phyloP scores from a whole-genome alignment of 2,113 vertebrate species.

The Andinoacara biseriatus region DNA sequence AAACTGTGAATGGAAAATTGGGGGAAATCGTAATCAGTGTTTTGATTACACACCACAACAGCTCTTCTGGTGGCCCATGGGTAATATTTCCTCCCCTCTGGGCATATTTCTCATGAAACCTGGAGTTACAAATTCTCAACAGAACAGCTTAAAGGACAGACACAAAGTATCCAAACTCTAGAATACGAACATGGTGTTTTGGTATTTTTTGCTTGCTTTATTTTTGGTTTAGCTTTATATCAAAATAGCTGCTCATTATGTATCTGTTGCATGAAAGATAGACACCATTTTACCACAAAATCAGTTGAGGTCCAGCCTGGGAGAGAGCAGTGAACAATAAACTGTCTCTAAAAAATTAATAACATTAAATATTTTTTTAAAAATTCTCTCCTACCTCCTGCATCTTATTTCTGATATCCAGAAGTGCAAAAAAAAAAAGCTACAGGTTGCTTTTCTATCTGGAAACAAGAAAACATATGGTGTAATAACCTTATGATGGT shows the following conservation, averaged over 20 bases:
- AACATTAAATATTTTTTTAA: neutral
- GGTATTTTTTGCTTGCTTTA: neutral
- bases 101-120: too few species aligned
- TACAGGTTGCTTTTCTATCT: neutral
- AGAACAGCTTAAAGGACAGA: too few species aligned
- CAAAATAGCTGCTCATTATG: neutral
- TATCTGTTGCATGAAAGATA: neutral
- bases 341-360: neutral
- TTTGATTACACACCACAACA: too few species aligned
- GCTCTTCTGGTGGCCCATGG: too few species aligned
- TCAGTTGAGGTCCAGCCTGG: neutral
- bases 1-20: too few species aligned
- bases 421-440: neutral
- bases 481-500: neutral
- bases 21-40: too few species aligned
- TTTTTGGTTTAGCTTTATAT: neutral
- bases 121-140: too few species aligned
- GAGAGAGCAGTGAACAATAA: neutral
- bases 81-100: too few species aligned
- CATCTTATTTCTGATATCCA: conserved; percentile 4
- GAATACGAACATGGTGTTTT: too few species aligned
- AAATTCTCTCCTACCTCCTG: neutral
- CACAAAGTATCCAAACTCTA: too few species aligned
- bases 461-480: neutral
- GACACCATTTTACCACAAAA: neutral